Percentiles rank a stretch among this genome's conserved stretches.
Conservation (phyloP, 2,797 vertebrate species). For the Pristis pectinata region DNA sequence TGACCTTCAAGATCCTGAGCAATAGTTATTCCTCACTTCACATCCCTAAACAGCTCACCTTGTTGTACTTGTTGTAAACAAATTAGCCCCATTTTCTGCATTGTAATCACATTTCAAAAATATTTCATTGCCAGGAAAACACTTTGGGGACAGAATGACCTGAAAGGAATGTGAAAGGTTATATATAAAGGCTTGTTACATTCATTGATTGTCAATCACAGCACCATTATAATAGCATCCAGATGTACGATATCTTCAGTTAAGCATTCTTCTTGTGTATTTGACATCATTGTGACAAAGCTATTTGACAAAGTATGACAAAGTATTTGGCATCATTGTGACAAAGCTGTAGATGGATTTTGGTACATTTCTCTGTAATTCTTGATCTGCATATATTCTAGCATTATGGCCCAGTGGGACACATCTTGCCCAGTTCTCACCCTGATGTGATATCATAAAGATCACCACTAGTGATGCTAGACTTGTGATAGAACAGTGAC, state of each 20-base stretch:
- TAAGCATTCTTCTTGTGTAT: background rate
- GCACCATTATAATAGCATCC: background rate
- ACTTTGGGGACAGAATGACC: too few relatives aligned
- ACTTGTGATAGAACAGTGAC: background rate
- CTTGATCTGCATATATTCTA: background rate
- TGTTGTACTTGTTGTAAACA: too few relatives aligned
- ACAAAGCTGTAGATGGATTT: background rate
- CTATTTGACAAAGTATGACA: too few relatives aligned
- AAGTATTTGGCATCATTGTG: background rate
- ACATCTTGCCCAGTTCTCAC: background rate
- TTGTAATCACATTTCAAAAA: too few relatives aligned
- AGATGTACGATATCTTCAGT: background rate
- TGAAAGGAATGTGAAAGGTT: too few relatives aligned
- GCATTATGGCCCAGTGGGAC: too few relatives aligned
- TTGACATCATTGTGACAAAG: background rate
- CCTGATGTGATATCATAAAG: background rate
- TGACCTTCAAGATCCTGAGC: too few relatives aligned
- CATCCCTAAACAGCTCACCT: too few relatives aligned
- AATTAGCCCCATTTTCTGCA: too few relatives aligned
- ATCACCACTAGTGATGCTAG: background rate
- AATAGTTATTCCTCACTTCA: too few relatives aligned
- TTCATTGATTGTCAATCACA: background rate
- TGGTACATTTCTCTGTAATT: background rate
- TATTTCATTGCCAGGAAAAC: too few relatives aligned
- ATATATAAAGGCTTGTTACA: too few relatives aligned